A percentile compares a stretch with the other conserved stretches of the same genome.
Conservation (phyloP, 2,797 vertebrate genomes). For the Odontamblyopus rebecca region DNA sequence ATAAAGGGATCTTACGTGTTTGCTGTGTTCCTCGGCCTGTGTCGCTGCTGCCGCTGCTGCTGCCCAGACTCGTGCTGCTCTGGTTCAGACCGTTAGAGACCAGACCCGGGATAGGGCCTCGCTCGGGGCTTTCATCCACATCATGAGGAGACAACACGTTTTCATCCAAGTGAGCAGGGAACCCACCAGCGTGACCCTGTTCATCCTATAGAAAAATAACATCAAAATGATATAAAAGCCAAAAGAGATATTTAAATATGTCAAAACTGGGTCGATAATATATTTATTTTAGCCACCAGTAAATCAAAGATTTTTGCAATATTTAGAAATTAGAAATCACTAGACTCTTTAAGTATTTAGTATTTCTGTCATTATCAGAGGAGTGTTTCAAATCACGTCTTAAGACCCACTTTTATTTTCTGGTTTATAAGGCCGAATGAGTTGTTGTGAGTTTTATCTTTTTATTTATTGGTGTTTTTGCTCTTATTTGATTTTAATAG, state of each 20-base stretch:
- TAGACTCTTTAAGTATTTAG: no score
- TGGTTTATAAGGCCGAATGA: no score
- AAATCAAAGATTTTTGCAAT: background rate
- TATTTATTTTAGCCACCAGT: no score
- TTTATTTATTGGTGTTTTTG: no score
- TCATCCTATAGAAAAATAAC: conserved; percentile 81
- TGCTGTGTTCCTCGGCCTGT: conserved; percentile 78
- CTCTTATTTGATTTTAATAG: no score
- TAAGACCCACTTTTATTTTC: no score
- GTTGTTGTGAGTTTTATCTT: no score
- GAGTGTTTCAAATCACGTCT: no score
- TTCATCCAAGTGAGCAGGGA: conserved; percentile 86
- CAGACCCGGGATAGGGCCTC: conserved; percentile 72
- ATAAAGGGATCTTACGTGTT: conserved; percentile 69
- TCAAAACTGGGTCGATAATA: no score
- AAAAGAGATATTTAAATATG: no score
- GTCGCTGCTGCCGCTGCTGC: conserved; percentile 91
- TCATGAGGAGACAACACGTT: conserved; percentile 72
- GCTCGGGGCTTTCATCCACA: conserved; percentile 70
- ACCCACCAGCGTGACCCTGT: conserved; percentile 73
- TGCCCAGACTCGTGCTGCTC: conserved; percentile 92
- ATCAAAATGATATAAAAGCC: background rate
- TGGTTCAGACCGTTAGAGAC: conserved; percentile 85
- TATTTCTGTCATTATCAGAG: no score
- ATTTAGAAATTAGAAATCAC: background rate